A percentile compares a stretch with the other conserved stretches of the same genome.
Evolutionary conservation across 2,113 vertebrate genomes (phyloP).

Genomic region (Chloebia gouldiae): DNA sequence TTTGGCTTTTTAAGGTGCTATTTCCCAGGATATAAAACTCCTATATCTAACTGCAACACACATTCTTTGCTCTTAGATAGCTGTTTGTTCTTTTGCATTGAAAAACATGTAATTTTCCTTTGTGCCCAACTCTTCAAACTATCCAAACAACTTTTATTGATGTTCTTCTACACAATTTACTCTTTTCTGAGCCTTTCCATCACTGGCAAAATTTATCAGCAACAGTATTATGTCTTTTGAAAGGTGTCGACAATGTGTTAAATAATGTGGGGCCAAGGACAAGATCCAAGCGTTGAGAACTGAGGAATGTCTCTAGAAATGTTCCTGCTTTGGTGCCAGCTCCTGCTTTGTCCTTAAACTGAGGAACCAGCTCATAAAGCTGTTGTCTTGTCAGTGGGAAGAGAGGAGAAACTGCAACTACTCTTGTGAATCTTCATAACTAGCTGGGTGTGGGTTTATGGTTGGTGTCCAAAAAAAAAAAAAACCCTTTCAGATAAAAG

Average conservation of each 20-base stretch:
- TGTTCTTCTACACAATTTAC: neutral
- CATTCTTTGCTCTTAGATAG: neutral
- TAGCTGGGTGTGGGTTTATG: neutral
- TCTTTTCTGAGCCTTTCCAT: neutral
- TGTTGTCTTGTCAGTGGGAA: neutral
- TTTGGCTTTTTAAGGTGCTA: neutral
- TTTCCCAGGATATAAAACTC: neutral
- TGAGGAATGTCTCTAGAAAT: neutral
- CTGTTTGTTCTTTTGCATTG: neutral
- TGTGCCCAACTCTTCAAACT: neutral
- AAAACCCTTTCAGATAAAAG: neutral
- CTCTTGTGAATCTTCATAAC: neutral
- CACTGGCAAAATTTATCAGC: constrained; percentile 7
- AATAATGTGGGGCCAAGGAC: neutral
- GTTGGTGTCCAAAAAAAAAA: neutral
- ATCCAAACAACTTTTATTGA: neutral
- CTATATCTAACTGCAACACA: neutral
- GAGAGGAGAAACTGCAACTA: neutral
- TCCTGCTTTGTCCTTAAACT: neutral
- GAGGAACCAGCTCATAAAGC: neutral
- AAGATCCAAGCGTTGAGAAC: neutral
- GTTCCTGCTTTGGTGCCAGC: neutral
- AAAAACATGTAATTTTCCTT: neutral
- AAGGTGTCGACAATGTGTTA: constrained; percentile 35
- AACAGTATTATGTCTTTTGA: neutral